Evolutionary conservation across 2,797 vertebrate species (phyloP).

Genomic region (Pangasius djambal): DNA sequence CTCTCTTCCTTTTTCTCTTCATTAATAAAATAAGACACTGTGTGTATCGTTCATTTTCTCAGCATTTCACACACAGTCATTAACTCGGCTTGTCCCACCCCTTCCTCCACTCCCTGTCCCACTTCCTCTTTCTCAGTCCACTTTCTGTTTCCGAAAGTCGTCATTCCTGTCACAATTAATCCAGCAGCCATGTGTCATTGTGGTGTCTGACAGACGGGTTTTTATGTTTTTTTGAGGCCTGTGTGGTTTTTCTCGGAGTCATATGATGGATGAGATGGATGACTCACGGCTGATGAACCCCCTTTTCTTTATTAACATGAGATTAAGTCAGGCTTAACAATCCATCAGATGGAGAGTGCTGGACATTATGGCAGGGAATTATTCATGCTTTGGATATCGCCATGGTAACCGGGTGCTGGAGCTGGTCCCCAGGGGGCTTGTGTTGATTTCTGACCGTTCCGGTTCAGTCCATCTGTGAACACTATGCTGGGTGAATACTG

Average conservation of each 20-base stretch:
- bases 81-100: background rate
- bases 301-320: conserved; percentile 37
- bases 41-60: background rate
- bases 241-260: background rate
- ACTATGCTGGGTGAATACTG: background rate
- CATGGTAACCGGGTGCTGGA: conserved; percentile 48
- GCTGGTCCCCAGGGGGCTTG: background rate
- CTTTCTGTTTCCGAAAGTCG: background rate
- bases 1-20: background rate
- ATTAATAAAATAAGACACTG: background rate
- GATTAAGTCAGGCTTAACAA: conserved; percentile 9
- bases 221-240: background rate
- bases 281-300: background rate
- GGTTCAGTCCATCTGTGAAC: background rate
- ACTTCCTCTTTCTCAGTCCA: background rate
- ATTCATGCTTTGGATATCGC: conserved; percentile 31
- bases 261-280: conserved; percentile 19
- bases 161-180: background rate
- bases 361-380: conserved; percentile 24
- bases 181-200: background rate
- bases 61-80: background rate
- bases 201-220: conserved; percentile 22
- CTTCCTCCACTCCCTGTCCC: background rate
- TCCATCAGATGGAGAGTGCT: conserved; percentile 13
- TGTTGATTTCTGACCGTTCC: background rate